Conservation (phyloP, 2,888 invertebrate genomes). For the Polia nebulosa region DNA sequence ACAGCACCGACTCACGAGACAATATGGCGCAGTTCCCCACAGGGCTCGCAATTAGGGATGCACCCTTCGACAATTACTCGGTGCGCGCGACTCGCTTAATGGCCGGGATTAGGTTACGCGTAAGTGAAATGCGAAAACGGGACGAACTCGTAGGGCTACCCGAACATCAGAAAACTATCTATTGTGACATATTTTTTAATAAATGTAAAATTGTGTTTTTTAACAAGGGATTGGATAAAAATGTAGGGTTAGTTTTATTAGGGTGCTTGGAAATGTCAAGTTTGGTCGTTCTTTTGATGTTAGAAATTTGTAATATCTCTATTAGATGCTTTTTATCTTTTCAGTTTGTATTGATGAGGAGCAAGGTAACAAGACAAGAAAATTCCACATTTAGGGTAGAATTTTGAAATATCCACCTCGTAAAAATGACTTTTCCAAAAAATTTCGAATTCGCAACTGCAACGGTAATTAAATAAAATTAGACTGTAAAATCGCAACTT, state of each 20-base stretch:
- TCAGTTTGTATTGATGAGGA: too few relatives aligned
- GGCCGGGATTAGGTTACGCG: conserved; percentile 85
- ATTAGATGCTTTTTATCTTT: background rate
- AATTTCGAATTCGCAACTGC: too few relatives aligned
- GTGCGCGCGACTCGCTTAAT: conserved; percentile 83
- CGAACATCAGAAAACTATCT: conserved; percentile 34
- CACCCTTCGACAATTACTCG: conserved; percentile 87
- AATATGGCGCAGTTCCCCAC: conserved; percentile 73
- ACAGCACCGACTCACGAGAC: conserved; percentile 69
- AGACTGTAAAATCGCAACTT: too few relatives aligned
- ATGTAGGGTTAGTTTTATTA: conserved; percentile 34
- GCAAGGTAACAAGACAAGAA: too few relatives aligned
- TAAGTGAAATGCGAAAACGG: conserved; percentile 83
- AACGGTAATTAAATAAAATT: too few relatives aligned
- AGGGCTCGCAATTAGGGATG: conserved; percentile 83
- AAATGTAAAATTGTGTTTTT: conserved; percentile 53
- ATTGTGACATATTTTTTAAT: conserved; percentile 58
- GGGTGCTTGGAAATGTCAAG: conserved; percentile 22
- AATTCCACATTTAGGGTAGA: too few relatives aligned
- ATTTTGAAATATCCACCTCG: too few relatives aligned
- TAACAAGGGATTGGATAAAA: conserved; percentile 1
- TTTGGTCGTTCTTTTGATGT: conserved; percentile 1
- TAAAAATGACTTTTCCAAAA: too few relatives aligned
- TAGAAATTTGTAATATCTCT: background rate
- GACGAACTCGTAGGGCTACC: conserved; percentile 73